Conservation (phyloP, 2,113 vertebrate genomes). For the Panurus biarmicus region DNA sequence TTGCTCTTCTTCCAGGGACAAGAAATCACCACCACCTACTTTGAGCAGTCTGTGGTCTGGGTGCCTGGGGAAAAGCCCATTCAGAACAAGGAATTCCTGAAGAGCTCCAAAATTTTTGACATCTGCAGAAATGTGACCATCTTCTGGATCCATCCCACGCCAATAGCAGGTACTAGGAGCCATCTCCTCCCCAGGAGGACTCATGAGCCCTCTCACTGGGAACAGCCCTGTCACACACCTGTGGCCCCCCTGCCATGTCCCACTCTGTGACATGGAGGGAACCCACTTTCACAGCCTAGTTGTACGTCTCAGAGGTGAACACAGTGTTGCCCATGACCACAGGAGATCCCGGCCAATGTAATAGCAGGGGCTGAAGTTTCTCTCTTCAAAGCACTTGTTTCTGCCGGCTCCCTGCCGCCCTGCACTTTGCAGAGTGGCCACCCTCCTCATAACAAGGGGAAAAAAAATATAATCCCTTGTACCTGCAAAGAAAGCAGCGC, state of each 20-base stretch:
- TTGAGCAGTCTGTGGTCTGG: conserved; percentile 77
- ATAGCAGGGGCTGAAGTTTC: neutral
- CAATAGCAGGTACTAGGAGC: conserved; percentile 66
- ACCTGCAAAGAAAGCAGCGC: neutral
- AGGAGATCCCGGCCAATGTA: neutral
- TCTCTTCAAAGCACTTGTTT: neutral
- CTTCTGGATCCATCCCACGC: conserved; percentile 76
- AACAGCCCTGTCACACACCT: neutral
- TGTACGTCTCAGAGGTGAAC: neutral
- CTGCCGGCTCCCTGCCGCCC: neutral
- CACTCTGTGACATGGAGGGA: neutral
- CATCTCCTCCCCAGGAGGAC: neutral
- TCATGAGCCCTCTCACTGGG: neutral
- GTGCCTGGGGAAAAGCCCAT: conserved; percentile 75
- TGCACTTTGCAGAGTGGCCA: neutral
- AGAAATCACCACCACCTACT: conserved; percentile 73
- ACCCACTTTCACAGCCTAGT: neutral
- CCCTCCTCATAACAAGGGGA: neutral
- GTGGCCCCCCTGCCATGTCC: neutral
- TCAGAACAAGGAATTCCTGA: conserved; percentile 77
- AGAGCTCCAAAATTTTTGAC: conserved; percentile 74
- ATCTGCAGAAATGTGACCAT: conserved; percentile 73
- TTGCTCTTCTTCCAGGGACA: conserved; percentile 63
- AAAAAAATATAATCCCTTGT: neutral
- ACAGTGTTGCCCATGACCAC: neutral